Evolutionary conservation across 2,113 vertebrate genomes (phyloP).

Genomic region (Crotalus viridis): DNA sequence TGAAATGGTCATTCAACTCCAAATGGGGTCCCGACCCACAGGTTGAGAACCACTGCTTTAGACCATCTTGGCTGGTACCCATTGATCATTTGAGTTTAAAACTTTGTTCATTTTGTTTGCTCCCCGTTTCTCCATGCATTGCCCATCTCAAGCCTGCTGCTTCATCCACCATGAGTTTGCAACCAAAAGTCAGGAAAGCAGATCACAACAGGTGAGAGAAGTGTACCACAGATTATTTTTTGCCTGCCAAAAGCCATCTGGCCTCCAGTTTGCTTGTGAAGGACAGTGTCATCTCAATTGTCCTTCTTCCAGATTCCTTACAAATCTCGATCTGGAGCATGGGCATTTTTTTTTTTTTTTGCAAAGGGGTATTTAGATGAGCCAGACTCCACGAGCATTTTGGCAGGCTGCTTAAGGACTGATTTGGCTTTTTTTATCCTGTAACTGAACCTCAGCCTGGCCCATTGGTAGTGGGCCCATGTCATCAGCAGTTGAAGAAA

Average conservation of each 20-base stretch:
- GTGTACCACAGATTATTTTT: background rate
- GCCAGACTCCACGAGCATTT: background rate
- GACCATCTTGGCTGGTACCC: background rate
- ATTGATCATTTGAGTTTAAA: background rate
- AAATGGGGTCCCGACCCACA: too few relatives aligned
- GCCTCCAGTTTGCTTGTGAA: background rate
- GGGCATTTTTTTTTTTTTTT: background rate
- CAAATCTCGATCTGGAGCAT: background rate
- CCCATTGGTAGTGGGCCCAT: background rate
- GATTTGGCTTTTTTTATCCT: background rate
- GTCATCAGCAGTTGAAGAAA: background rate
- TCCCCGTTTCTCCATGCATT: background rate
- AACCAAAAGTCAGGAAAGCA: background rate
- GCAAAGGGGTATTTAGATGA: background rate
- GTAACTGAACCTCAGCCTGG: background rate
- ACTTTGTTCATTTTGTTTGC: background rate
- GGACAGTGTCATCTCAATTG: background rate
- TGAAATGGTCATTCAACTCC: too few relatives aligned
- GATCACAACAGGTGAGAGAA: background rate
- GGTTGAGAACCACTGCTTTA: background rate
- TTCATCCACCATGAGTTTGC: background rate
- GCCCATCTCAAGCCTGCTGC: background rate
- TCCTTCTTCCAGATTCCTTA: too few relatives aligned
- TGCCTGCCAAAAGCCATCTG: background rate
- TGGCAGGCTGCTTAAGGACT: background rate